Base-by-base conservation (phyloP, 1,140 invertebrate genomes). In the Drosophila willistoni region DNA sequence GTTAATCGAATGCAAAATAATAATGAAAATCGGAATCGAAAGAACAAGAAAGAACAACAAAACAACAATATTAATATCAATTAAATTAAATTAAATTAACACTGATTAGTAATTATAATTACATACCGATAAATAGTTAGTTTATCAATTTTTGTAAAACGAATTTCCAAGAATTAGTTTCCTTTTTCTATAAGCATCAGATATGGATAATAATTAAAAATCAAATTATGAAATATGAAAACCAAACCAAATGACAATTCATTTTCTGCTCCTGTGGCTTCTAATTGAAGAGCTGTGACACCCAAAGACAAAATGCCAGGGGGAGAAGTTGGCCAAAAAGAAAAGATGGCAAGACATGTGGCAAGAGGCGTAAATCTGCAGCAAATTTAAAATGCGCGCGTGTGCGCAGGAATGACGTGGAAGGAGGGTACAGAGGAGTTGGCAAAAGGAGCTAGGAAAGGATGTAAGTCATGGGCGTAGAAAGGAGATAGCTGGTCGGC, bases 141-240 rank as follows among this genome's bases (percentile, higher is more conserved):
- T 87, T 86, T 86, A 86, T 79, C 81, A 70, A 87, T 87, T 83
- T 84, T 86, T 86, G 83, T 86, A 86, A 87, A 87, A 87, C 76
- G 74, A 75, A 81, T 85, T 77, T 65, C 81, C 65, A 68, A 36
- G 14, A 79, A 77, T 87, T 86, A 86, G 83, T 86, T 86, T 62
- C 70, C 55, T 70, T 75, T 87, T 76, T 77, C 83, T 73, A 87
- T 86, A 86, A 87, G 83, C 83, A 82, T 51, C 44, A 47, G 71
- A 86, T 87, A 86, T 87, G 64, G 75, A 87, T 87, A 79, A 77
- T 82, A 82, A 82, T 77, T 81, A 85, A 84, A 84, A 75, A 73
- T 81, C 81, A 85, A 78, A 86, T 86, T 85, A 85, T 79, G 66
- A 85, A 76, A 71, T 85, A 85, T 72, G 61, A 85, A 71, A 73